Base-by-base conservation (phyloP, 2,888 invertebrate genomes). In the Harpalus rufipes region DNA sequence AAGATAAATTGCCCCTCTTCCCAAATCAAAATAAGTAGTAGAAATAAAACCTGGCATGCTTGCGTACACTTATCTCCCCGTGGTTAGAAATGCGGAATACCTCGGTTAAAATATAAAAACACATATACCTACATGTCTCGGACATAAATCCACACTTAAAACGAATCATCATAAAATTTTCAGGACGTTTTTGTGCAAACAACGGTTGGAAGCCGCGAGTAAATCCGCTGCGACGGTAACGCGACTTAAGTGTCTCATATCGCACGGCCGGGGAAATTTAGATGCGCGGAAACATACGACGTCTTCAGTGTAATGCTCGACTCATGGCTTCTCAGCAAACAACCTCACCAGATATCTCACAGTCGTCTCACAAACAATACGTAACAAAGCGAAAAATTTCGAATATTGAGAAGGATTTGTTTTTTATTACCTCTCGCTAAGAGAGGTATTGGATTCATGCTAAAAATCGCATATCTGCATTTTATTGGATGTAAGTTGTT, bases 131-230 rank as follows among this genome's bases (percentile, higher is more conserved):
- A 80, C 85, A 85, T 85, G 85, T 80, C 80, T 32, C 21, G 56
- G 59, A 85, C 80, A 85, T 85, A 85, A 85, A 85, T 85, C 85
- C 80, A 85, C 85, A 85, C 85, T 85, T 85, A 85, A 85, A 85
- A 85, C 80, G 85, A 85, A 85, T 85, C 85, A 85, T 85, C 85
- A 80, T 85, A 85, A 85, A 85, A 85, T 85, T 85, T 85, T 85
- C 85, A 85, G 39, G 85, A 85, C 85, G 85, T 85, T 85, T 85
- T 85, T 85, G 68, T 85, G 72, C 79, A 85, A 85, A 85, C 85
- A 85, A 85, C 68, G 80, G 72, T 41, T 68, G 79, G 72, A 79
- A 68, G 58, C 68, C 58, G 59, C 10, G 59, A 58, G 85, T 68
- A 85, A 80, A 85, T 85, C 80, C 80, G 56, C 59, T 58, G 25